A percentile compares a stretch with the other conserved stretches of the same genome.
These are phyloP conservation scores for Maylandia zebra DNA, from an alignment of 2,113 vertebrate species.

Conservation along the genomic window DNA sequence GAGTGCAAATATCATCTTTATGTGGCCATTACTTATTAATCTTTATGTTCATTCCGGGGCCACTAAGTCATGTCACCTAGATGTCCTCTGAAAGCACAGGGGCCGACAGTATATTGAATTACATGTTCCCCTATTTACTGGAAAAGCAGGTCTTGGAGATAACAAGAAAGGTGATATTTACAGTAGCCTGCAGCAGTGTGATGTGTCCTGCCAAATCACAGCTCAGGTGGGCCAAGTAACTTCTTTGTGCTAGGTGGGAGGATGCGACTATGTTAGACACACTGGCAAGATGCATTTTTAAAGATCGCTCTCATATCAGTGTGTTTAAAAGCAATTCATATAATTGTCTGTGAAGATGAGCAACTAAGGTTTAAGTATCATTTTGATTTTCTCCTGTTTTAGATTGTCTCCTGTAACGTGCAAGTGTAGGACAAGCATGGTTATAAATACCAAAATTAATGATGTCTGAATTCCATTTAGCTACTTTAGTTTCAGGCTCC, in stretches of 20 bases:
- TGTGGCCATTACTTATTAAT: constrained; percentile 76
- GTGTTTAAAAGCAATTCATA: not conserved
- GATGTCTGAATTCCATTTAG: not conserved
- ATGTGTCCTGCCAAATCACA: constrained; percentile 42
- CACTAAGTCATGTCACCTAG: constrained; percentile 69
- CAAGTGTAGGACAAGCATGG: not conserved
- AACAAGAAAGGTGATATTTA: constrained; percentile 77
- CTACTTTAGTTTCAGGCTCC: not conserved
- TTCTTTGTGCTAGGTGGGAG: not conserved
- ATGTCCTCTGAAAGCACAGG: constrained; percentile 70
- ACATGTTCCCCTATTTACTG: constrained; percentile 69
- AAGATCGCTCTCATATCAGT: not conserved
- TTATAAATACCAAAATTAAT: not conserved
- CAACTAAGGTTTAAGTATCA: not conserved
- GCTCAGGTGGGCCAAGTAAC: constrained; percentile 40
- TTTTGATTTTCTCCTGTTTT: not conserved
- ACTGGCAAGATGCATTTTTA: not conserved
- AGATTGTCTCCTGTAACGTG: not conserved
- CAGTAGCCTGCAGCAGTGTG: constrained; percentile 38
- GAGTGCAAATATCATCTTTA: constrained; percentile 70
- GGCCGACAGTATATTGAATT: constrained; percentile 62
- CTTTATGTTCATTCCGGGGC: constrained; percentile 65
- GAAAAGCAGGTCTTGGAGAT: constrained; percentile 72
- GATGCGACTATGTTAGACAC: not conserved
- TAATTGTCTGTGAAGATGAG: not conserved